A percentile compares a stretch with the other conserved stretches of the same genome.
phyloP scores from a whole-genome alignment of 2,888 invertebrate genomes.

The Lydus trimaculatus region DNA sequence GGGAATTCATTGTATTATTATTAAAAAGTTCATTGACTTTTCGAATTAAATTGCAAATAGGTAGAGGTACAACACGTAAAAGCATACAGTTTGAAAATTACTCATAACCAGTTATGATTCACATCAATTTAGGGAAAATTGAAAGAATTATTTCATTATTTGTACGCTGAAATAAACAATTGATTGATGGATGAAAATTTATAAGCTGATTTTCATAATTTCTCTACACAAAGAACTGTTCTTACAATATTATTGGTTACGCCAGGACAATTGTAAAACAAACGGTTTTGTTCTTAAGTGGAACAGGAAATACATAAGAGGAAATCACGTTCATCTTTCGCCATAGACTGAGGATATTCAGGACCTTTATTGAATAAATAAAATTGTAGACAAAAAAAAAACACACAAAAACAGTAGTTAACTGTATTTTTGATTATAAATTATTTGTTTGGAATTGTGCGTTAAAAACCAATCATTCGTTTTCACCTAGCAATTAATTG shows the following conservation, averaged over 20 bases:
- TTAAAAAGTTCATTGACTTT: background rate
- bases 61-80: slow-evolving; percentile 7
- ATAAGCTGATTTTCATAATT: background rate
- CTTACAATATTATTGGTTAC: slow-evolving; percentile 12
- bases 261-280: slow-evolving; percentile 24
- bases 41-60: background rate
- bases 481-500: background rate
- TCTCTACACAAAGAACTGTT: slow-evolving; percentile 21
- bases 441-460: background rate
- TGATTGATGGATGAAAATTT: background rate
- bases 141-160: background rate
- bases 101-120: no score
- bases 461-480: no score
- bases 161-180: background rate
- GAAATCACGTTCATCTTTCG: slow-evolving; percentile 27
- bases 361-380: slow-evolving; percentile 1
- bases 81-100: no score
- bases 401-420: background rate
- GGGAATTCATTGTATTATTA: background rate
- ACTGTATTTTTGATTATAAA: background rate
- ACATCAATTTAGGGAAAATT: no score
- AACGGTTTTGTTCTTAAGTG: slow-evolving; percentile 22
- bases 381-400: background rate
- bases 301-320: slow-evolving; percentile 26
- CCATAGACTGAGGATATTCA: slow-evolving; percentile 16